Evolutionary conservation across 1,140 invertebrate genomes (phyloP).

Genomic region (Caenorhabditis latens): DNA sequence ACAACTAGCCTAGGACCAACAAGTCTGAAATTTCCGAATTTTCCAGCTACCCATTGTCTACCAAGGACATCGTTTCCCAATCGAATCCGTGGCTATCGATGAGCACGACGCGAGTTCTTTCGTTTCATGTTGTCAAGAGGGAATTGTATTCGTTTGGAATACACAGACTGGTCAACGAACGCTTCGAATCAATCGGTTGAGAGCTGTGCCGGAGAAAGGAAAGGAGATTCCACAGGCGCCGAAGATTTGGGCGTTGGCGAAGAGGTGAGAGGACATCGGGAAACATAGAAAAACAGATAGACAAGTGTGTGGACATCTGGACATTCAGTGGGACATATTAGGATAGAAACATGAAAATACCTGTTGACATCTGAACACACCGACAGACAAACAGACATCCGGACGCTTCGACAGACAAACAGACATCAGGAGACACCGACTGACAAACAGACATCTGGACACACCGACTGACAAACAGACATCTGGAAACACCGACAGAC

Average conservation of each 20-base stretch:
- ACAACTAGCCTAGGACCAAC: too few relatives aligned
- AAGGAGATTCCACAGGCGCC: conserved; percentile 58
- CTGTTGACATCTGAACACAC: background rate
- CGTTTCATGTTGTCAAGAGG: conserved; percentile 65
- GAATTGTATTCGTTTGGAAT: conserved; percentile 63
- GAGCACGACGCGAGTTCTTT: background rate
- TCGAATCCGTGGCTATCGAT: conserved; percentile 58
- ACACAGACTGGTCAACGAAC: conserved; percentile 58
- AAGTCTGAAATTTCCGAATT: background rate
- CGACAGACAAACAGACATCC: too few relatives aligned
- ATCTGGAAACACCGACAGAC: too few relatives aligned
- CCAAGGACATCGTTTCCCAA: conserved; percentile 60
- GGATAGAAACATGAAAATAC: too few relatives aligned
- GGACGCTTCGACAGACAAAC: too few relatives aligned
- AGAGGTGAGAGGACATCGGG: conserved; percentile 16
- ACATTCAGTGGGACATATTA: too few relatives aligned
- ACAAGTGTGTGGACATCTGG: too few relatives aligned
- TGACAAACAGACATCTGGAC: too few relatives aligned
- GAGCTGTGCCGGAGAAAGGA: conserved; percentile 58
- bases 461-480: too few relatives aligned
- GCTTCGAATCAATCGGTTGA: conserved; percentile 47
- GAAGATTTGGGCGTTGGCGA: conserved; percentile 59
- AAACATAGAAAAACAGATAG: background rate
- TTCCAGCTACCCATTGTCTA: conserved; percentile 60
- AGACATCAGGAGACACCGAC: too few relatives aligned